Base-by-base conservation (phyloP, 30 jellyfish, hydroid and myxozoan species). In the Aurelia coerulea region DNA sequence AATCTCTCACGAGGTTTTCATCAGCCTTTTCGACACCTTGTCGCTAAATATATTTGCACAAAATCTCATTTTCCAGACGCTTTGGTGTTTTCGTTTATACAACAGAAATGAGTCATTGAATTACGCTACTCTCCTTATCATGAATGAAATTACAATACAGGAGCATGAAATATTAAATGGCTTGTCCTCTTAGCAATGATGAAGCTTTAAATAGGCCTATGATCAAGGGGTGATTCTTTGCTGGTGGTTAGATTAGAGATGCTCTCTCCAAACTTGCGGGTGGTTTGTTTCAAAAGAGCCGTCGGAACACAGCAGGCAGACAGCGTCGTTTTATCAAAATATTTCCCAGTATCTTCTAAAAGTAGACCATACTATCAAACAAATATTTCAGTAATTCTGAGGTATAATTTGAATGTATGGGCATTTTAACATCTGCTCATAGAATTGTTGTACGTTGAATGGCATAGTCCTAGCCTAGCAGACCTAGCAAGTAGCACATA, bases 191-290 rank as follows among this genome's bases (percentile, higher is more conserved):
- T 46, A 46, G 56, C 12, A 3, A 9, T 9, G 56, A 46, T 46
- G 56, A 46, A 46, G 12, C 56, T 46, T 46, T 46, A 42, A 78
- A 41, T 46, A 60, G 78, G 78, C 78, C 49, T 23, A 15, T 65
- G 88, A 78, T 78, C 88, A 78, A 60, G 79, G 64, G 88, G 49
- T 64, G 88, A 78, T 52, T 60, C 33, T 41, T 31, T 66, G 70
- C 88, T 76, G 88, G 88, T 78, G 88, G 88, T 78, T 33, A 56
- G 63, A 70, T 70, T 29, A 15, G 80, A 35, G 70, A n/a, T 60
- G 70, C 70, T 17, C 35, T 60, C 70, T 60, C 35, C 70, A 23
- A 60, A 60, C 31, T 46, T 23, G 70, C 70, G 31, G 70, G 70
- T 60, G 70, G 70, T n/a, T 23, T 60, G 70, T 23, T 60, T 60